phyloP scores from a whole-genome alignment of 2,888 invertebrate species.

The Nomada fucata region DNA sequence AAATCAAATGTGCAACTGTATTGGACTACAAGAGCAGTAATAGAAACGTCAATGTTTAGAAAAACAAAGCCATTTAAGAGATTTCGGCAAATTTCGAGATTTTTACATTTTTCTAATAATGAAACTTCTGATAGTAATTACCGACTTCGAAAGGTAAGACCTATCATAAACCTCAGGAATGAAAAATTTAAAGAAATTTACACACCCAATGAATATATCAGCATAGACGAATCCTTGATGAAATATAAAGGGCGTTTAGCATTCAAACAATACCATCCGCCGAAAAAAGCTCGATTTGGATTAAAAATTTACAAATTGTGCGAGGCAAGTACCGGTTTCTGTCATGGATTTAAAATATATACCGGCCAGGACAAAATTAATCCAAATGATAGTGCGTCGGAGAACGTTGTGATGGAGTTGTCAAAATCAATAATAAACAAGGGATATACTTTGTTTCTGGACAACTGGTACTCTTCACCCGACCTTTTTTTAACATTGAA shows the following conservation, averaged over 20 bases:
- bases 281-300: slow-evolving; percentile 31
- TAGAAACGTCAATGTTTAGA: slow-evolving; percentile 47
- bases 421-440: too few relatives aligned
- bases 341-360: too few relatives aligned
- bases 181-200: slow-evolving; percentile 71
- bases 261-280: slow-evolving; percentile 36
- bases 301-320: too few relatives aligned
- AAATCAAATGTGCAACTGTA: slow-evolving; percentile 62
- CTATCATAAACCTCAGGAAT: slow-evolving; percentile 68
- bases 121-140: slow-evolving; percentile 53
- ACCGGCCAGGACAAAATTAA: too few relatives aligned
- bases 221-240: slow-evolving; percentile 57
- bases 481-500: too few relatives aligned
- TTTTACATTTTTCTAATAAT: slow-evolving; percentile 64
- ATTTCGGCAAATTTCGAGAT: slow-evolving; percentile 58
- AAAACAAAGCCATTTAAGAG: slow-evolving; percentile 43
- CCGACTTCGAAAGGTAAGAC: slow-evolving; percentile 69
- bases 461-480: too few relatives aligned
- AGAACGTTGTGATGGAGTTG: too few relatives aligned
- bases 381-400: too few relatives aligned
- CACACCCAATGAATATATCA: slow-evolving; percentile 56
- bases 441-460: too few relatives aligned
- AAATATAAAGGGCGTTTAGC: slow-evolving; percentile 47
- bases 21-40: slow-evolving; percentile 58
- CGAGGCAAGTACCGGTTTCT: too few relatives aligned